Base-by-base conservation (phyloP, 2,888 invertebrate species). In the Erebia palarica region DNA sequence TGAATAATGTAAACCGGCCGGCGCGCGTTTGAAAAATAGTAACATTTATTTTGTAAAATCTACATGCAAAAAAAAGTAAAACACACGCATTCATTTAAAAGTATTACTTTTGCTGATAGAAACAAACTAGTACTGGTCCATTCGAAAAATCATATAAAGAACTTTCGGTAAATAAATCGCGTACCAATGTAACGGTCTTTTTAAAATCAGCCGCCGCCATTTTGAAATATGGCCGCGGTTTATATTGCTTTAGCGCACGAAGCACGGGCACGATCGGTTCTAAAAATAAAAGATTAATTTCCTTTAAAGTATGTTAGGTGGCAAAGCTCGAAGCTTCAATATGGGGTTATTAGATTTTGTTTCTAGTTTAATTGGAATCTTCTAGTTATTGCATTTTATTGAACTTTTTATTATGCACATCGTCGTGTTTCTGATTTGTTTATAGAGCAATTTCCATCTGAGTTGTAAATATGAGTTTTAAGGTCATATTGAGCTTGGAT, bases 271-370 rank as follows among this genome's bases (percentile, higher is more conserved):
- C 78, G 83, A 82, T 85, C 80, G 82, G 80, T 72, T 81, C 88
- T 90, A 89, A 86, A 91, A 90, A 90, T 91, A 90, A 89, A 89
- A 88, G 86, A 86, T 89, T 90, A 89, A 91, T 90, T 90, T 87
- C 85, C 89, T 84, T 82, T 86, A 82, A 84, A 82, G 84, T 83
- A 65, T 82, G 77, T 58, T 79, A 82, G 81, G 84, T 85, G 84
- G 86, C 82, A 81, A 82, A 81, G 77, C 13, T 27, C 27, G 57
- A 58, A 5, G 27, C 78, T 82, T 81, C 81, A 83, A 86, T 86
- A 82, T 75, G 71, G 73, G 75, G 66, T 51, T 72, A 70, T 65
- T 59, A 72, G 69, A 74, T 70, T 69, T 70, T 67, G 68, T 42
- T 73, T 74, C 65, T 67, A 79, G 82, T 81, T 81, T 80, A 80